Evolutionary conservation across 1,140 invertebrate species (phyloP), one percentile per base, ranked within the genome.

Genomic region (Bombus fervidus): DNA sequence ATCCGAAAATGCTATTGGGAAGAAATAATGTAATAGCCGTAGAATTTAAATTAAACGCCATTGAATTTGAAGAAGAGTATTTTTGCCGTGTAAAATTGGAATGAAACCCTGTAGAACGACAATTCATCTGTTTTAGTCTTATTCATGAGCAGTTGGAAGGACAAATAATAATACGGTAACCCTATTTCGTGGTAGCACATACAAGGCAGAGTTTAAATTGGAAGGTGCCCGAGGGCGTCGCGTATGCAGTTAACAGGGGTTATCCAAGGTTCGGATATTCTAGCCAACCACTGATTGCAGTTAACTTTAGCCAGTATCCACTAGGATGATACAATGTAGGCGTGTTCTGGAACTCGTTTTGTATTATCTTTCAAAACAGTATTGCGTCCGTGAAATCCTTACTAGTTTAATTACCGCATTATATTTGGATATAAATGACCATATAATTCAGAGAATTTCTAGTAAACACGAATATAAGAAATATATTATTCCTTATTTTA

Each of bases 121-220:
- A 75, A 75, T 81, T 68, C 68, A 59, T 68, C 43, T 37, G 79
- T n/a, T 68, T 68, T 81, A 75, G 39, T 22, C 25, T 53, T 66
- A 37, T n/a, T 28, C 47, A 43, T 57, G 57, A 66, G 57, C 12
- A 37, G 41, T 37, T 64, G 12, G n/a, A 59, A 71, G 28, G 81
- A 83, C 85, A 86, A 85, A 85, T 87, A 87, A 83, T 86, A 83
- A 85, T 85, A 66, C 62, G 47, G 76, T 87, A 85, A 87, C 75
- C 59, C 82, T 80, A 72, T 85, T 80, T 84, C 81, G 76, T 41
- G 86, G 57, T 37, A 62, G 37, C 59, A 41, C 73, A 68, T 39
- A 57, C 57, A 66, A 69, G 53, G 34, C 28, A n/a, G 83, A 81
- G 86, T 77, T 87, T 87, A 87, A 87, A 87, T 87, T 87, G 86